These are phyloP conservation scores for Phallusia fumigata DNA, from an alignment of 23 tunicate genomes.

Conservation along the genomic window DNA sequence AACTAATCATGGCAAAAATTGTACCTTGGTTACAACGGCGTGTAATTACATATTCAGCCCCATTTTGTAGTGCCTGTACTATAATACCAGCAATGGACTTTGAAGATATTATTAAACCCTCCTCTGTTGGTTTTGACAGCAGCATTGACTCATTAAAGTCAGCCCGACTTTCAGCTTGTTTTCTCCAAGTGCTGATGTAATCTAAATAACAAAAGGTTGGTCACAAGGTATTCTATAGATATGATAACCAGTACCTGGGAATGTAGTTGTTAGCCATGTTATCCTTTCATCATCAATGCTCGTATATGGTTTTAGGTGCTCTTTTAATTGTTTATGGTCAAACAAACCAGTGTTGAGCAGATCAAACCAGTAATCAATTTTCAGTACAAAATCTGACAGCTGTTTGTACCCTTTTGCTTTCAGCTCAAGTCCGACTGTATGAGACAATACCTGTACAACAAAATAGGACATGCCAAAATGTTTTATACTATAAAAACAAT, in stretches of 20 bases:
- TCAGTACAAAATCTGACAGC: not conserved
- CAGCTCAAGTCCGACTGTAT: not conserved
- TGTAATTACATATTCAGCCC: conserved; percentile 12
- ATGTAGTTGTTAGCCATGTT: too few species aligned
- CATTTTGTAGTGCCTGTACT: not conserved
- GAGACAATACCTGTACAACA: not conserved
- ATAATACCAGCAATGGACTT: not conserved
- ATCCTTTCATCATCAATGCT: not conserved
- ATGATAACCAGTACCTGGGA: not conserved
- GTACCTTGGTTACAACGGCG: conserved; percentile 10
- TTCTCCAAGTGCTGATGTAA: not conserved
- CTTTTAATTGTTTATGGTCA: not conserved
- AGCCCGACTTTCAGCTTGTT: conserved; percentile 5
- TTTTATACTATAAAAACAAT: too few species aligned
- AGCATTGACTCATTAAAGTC: not conserved
- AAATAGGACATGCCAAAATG: too few species aligned
- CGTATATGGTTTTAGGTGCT: not conserved
- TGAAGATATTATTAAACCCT: not conserved
- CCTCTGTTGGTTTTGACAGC: not conserved
- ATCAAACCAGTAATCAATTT: conserved; percentile 15
- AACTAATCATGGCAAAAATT: not conserved
- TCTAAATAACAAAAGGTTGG: not conserved
- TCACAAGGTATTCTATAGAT: not conserved
- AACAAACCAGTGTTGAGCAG: conserved; percentile 10
- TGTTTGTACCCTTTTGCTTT: not conserved